Conservation (phyloP, 2,113 vertebrate species). For the Nerophis lumbriciformis region DNA sequence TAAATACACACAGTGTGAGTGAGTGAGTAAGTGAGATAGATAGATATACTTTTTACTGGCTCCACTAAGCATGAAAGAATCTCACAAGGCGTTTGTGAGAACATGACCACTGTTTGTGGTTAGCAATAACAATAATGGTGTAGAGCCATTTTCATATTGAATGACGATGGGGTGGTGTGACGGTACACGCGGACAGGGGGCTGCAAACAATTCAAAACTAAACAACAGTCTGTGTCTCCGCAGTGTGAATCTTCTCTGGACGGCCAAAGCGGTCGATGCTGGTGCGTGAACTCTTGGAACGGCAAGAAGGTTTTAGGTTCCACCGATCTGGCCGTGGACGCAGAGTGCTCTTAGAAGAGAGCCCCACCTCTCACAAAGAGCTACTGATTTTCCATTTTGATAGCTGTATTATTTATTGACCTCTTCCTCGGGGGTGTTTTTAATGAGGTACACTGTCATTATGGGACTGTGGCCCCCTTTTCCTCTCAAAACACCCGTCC, state of each 20-base stretch:
- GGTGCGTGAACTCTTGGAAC: conserved; percentile 88
- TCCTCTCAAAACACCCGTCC: conserved; percentile 42
- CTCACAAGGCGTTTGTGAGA: conserved; percentile 20
- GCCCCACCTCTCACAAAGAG: conserved; percentile 15
- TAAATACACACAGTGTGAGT: neutral
- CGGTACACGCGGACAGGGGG: neutral
- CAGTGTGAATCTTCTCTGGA: conserved; percentile 90
- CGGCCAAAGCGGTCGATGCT: conserved; percentile 83
- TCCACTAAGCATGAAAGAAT: conserved; percentile 28
- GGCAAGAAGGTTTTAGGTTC: conserved; percentile 83
- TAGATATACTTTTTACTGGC: neutral
- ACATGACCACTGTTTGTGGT: neutral
- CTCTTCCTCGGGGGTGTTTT: conserved; percentile 65
- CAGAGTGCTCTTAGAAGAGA: conserved; percentile 76
- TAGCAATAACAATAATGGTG: neutral
- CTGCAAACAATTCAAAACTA: no score
- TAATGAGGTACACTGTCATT: conserved; percentile 77
- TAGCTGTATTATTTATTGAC: conserved; percentile 74
- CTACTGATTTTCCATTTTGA: conserved; percentile 59
- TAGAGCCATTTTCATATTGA: no score
- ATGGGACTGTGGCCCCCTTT: conserved; percentile 37
- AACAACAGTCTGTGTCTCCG: conserved; percentile 2
- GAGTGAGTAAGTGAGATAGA: conserved; percentile 3
- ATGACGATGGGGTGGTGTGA: neutral
- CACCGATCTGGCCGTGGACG: conserved; percentile 72